These are phyloP conservation scores for Halocynthia aurantium DNA, from an alignment of 23 tunicate genomes.

Conservation along the genomic window DNA sequence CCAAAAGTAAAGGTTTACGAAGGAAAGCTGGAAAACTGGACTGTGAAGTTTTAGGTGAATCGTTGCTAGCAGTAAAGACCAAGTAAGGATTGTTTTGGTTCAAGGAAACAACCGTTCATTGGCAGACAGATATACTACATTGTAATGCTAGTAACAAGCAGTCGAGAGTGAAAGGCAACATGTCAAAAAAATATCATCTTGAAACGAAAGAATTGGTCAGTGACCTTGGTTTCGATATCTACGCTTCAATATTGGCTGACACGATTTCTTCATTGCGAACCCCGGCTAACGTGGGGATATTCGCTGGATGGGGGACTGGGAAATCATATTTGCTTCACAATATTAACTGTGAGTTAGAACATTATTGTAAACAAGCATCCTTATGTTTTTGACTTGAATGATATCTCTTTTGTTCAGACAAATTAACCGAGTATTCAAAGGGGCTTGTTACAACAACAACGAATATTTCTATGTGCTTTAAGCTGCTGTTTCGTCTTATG, in stretches of 20 bases:
- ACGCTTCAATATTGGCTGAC: conserved; percentile 23
- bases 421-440: neutral
- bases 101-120: too few species aligned
- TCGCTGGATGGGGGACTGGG: conserved; percentile 30
- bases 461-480: conserved; percentile 1
- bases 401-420: conserved; percentile 1
- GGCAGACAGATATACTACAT: too few species aligned
- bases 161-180: too few species aligned
- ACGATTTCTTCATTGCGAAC: conserved; percentile 11
- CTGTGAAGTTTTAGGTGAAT: too few species aligned
- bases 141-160: too few species aligned
- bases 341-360: conserved; percentile 11
- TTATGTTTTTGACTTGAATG: neutral
- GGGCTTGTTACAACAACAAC: neutral
- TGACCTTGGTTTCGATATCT: conserved; percentile 11
- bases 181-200: too few species aligned
- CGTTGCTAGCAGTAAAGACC: too few species aligned
- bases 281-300: conserved; percentile 21
- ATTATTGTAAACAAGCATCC: neutral
- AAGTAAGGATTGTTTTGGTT: too few species aligned
- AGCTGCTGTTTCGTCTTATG: conserved; percentile 9
- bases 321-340: conserved; percentile 19
- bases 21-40: too few species aligned
- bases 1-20: too few species aligned
- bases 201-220: too few species aligned